These are phyloP conservation scores for Cirrhinus molitorella DNA, from an alignment of 2,797 vertebrate genomes.

Conservation along the genomic window DNA sequence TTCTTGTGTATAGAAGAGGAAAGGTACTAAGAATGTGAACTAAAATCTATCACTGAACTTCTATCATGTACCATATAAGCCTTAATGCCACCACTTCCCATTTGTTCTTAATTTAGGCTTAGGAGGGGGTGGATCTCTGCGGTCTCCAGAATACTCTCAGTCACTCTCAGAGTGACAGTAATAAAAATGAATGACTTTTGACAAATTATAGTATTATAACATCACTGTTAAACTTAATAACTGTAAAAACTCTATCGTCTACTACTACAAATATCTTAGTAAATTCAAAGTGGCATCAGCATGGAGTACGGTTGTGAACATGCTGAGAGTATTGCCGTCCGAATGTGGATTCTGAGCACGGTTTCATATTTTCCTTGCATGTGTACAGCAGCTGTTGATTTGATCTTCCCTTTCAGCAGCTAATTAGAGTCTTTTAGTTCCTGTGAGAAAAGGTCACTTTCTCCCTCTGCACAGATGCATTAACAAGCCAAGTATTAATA, in stretches of 20 bases:
- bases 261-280: neutral
- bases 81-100: neutral
- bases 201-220: neutral
- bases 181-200: neutral
- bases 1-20: neutral
- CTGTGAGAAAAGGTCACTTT: constrained; percentile 62
- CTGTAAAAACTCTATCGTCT: neutral
- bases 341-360: constrained; percentile 21
- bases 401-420: constrained; percentile 51
- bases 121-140: neutral
- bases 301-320: neutral
- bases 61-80: neutral
- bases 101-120: neutral
- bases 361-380: constrained; percentile 32
- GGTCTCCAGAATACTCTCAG: neutral
- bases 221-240: neutral
- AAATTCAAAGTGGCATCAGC: neutral
- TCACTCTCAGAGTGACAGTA: too few species aligned
- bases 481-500: constrained; percentile 61
- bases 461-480: constrained; percentile 44
- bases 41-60: neutral
- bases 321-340: neutral
- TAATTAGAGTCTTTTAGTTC: constrained; percentile 63
- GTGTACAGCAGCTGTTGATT: constrained; percentile 49
- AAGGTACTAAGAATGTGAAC: neutral